phyloP scores from a whole-genome alignment of 2,113 vertebrate genomes.

The Megaceryle maxima region DNA sequence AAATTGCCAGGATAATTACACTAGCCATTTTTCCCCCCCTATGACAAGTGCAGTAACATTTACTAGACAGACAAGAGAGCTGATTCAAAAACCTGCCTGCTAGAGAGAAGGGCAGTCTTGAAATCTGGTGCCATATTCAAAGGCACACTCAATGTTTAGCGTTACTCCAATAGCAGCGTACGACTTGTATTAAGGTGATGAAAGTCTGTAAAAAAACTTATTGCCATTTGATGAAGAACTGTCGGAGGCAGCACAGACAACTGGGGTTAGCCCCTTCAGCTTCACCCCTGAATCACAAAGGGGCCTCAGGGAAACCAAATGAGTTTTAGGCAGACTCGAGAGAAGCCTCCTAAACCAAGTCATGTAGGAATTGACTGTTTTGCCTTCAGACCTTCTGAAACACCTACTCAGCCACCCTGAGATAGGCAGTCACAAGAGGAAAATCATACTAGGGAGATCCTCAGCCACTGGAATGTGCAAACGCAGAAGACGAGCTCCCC shows the following conservation, averaged over 20 bases:
- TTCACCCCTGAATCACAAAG: neutral
- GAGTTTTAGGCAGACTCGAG: neutral
- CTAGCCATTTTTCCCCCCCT: fast-evolving
- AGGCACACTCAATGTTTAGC: neutral
- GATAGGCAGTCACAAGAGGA: neutral
- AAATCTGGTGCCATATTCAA: neutral
- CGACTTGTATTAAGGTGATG: neutral
- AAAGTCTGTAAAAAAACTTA: neutral
- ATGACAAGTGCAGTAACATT: neutral
- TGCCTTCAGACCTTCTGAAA: neutral
- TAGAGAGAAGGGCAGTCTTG: neutral
- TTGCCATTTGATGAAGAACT: neutral
- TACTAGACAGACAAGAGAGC: neutral
- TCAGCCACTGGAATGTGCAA: neutral
- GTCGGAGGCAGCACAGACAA: neutral
- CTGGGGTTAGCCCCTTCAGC: neutral
- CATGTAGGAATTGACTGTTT: neutral
- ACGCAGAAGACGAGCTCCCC: neutral
- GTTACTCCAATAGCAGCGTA: neutral
- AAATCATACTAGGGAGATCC: neutral
- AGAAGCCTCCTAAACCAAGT: neutral
- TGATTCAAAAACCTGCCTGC: neutral
- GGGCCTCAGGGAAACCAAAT: neutral
- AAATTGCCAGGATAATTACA: neutral
- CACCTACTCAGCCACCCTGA: neutral